phyloP scores from a whole-genome alignment of 2,113 vertebrate genomes.

The Muscicapa adusta region DNA sequence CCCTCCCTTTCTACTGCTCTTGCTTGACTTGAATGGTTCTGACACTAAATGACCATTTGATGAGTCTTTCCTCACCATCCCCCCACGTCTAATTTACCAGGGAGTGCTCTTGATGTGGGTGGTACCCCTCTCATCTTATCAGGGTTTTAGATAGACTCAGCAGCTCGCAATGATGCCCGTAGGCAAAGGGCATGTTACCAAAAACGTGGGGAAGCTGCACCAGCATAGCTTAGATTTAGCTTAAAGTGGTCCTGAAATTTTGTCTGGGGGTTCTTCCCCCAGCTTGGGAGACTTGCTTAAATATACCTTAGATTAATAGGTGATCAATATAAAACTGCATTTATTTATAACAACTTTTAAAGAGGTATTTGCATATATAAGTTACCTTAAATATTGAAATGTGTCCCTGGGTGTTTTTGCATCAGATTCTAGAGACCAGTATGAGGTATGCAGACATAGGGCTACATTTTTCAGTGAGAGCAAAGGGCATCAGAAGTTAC shows the following conservation, averaged over 20 bases:
- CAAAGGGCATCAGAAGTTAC: neutral
- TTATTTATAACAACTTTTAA: neutral
- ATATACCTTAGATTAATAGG: neutral
- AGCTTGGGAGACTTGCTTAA: neutral
- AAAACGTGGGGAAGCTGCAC: rapidly evolving
- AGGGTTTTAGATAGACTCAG: neutral
- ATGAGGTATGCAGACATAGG: neutral
- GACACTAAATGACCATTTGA: neutral
- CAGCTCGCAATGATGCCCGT: neutral
- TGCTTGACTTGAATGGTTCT: neutral
- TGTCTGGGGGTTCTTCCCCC: neutral
- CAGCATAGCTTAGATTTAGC: neutral
- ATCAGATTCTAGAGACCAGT: neutral
- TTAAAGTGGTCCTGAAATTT: neutral
- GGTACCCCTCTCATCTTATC: neutral
- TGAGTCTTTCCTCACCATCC: neutral
- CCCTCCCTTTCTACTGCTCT: neutral
- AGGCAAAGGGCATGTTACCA: neutral
- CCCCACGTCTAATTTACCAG: neutral
- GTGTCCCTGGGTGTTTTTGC: neutral
- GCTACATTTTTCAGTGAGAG: neutral
- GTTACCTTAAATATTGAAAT: neutral
- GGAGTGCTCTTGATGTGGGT: neutral
- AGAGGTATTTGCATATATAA: neutral
- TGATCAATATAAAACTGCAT: neutral